Conservation (phyloP, 37 sponge, comb jelly and placozoan species). For the Theonella swinhoei region DNA sequence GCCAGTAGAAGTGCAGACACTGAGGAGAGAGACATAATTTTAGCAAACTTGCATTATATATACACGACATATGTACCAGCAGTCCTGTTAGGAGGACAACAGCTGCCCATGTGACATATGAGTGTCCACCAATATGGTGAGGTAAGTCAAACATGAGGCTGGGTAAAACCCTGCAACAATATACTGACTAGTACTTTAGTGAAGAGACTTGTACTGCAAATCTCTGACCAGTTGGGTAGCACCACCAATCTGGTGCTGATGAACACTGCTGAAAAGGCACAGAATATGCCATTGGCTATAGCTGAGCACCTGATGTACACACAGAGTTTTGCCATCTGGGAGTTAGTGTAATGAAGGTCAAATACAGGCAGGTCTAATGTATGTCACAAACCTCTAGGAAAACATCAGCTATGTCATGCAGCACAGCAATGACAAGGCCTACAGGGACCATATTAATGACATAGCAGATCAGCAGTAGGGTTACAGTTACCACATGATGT, state of each 20-base stretch:
- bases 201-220: not conserved
- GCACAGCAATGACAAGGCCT: slow-evolving; percentile 38
- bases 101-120: slow-evolving; percentile 2
- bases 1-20: slow-evolving; percentile 66
- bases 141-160: slow-evolving; percentile 27
- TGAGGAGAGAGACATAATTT: not conserved
- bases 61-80: slow-evolving; percentile 1
- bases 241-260: slow-evolving; percentile 30
- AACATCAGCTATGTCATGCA: slow-evolving; percentile 58
- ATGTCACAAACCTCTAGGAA: slow-evolving; percentile 60
- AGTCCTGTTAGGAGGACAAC: not conserved
- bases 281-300: not conserved
- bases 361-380: no score
- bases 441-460: slow-evolving; percentile 23
- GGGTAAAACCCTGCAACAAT: slow-evolving; percentile 1
- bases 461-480: slow-evolving; percentile 28
- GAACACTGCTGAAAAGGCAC: slow-evolving; percentile 18
- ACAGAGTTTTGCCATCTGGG: slow-evolving; percentile 32
- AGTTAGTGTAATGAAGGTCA: no score
- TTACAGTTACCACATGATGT: slow-evolving; percentile 18
- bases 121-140: not conserved
- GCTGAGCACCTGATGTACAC: not conserved
- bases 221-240: slow-evolving; percentile 11
- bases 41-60: not conserved
- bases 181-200: not conserved